A percentile compares a stretch with the other conserved stretches of the same genome.
Conservation (phyloP, 2,888 invertebrate species). For the Eupithecia subfuscata region DNA sequence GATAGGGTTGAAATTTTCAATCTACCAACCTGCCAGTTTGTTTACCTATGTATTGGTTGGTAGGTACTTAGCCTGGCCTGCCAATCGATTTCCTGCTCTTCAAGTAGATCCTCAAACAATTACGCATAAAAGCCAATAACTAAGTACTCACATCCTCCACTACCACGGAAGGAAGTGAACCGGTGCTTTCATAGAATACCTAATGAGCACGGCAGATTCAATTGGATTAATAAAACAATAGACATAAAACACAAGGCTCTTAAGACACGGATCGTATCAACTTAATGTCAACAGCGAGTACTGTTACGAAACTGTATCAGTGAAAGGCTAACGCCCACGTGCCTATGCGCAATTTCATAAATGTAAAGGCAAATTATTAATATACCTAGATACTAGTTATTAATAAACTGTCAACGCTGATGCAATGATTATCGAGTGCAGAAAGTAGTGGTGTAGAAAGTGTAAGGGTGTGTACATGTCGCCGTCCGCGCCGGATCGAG, state of each 20-base stretch:
- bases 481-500: neutral
- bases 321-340: slow-evolving; percentile 61
- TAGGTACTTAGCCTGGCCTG: neutral
- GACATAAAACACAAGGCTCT: slow-evolving; percentile 20
- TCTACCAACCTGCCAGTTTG: neutral
- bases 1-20: neutral
- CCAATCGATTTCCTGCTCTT: slow-evolving; percentile 13
- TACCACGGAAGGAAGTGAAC: slow-evolving; percentile 55
- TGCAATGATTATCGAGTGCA: slow-evolving; percentile 39
- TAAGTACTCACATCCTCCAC: slow-evolving; percentile 23
- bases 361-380: slow-evolving; percentile 58
- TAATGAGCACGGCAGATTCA: slow-evolving; percentile 45
- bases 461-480: slow-evolving; percentile 23
- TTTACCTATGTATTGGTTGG: neutral
- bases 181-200: slow-evolving; percentile 47
- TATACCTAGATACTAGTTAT: slow-evolving; percentile 36
- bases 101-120: slow-evolving; percentile 19
- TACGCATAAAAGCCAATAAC: slow-evolving; percentile 19
- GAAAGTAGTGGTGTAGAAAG: slow-evolving; percentile 57
- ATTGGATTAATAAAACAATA: slow-evolving; percentile 35
- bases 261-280: slow-evolving; percentile 15
- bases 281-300: slow-evolving; percentile 27
- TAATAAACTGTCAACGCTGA: slow-evolving; percentile 53
- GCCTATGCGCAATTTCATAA: slow-evolving; percentile 49
- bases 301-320: slow-evolving; percentile 48